A percentile compares a stretch with the other conserved stretches of the same genome.
phyloP scores from a whole-genome alignment of 1,140 invertebrate species.

The Himalopsyche phryganea region DNA sequence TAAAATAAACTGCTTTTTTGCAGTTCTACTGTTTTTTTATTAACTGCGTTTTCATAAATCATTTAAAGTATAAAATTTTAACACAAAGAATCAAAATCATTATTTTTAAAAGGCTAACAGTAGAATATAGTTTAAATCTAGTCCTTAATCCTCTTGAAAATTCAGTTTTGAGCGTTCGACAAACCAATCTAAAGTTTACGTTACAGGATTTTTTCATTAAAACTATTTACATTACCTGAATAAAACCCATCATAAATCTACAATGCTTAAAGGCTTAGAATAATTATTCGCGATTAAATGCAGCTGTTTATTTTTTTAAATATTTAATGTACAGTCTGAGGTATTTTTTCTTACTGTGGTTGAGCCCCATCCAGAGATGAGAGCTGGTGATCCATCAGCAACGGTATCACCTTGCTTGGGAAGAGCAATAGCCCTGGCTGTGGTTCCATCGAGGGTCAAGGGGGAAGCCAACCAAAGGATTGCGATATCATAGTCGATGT shows the following conservation, averaged over 20 bases:
- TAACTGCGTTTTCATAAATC: too few species aligned
- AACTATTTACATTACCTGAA: background rate
- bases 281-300: too few species aligned
- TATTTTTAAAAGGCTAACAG: too few species aligned
- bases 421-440: constrained; percentile 10
- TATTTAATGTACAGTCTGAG: background rate
- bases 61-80: too few species aligned
- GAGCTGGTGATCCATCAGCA: background rate
- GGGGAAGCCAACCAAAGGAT: constrained; percentile 10
- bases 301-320: too few species aligned
- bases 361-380: constrained; percentile 47
- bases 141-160: too few species aligned
- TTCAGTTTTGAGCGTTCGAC: too few species aligned
- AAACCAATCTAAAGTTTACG: background rate
- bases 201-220: background rate
- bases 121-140: too few species aligned
- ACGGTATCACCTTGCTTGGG: background rate
- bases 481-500: constrained; percentile 20
- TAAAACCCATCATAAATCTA: background rate
- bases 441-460: constrained; percentile 9
- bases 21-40: too few species aligned
- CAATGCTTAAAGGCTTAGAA: too few species aligned
- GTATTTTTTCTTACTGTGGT: constrained; percentile 2
- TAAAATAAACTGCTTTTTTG: too few species aligned
- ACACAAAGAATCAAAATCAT: too few species aligned